Conservation (phyloP, 2,888 invertebrate species). For the Nymphalis urticae region DNA sequence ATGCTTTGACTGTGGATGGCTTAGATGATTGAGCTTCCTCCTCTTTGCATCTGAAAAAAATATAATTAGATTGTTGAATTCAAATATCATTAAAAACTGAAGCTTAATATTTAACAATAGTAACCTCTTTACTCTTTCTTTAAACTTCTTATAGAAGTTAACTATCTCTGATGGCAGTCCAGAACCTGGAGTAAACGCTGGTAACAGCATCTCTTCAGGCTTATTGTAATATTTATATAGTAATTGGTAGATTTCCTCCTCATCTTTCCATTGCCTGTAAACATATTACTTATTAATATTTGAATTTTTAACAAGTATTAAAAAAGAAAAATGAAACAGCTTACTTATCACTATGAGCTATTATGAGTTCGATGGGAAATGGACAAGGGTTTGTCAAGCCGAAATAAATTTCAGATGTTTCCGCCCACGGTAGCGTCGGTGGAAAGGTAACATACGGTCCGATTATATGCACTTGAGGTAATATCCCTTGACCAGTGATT, state of each 20-base stretch:
- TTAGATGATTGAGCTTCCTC: conserved; percentile 54
- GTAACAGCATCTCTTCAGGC: conserved; percentile 70
- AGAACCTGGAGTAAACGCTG: conserved; percentile 60
- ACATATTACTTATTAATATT: not conserved
- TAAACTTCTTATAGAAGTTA: conserved; percentile 57
- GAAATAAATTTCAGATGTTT: conserved; percentile 80
- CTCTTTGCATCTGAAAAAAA: conserved; percentile 51
- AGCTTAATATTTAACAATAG: conserved; percentile 12
- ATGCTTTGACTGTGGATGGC: conserved; percentile 37
- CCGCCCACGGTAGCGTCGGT: conserved; percentile 84
- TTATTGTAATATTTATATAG: conserved; percentile 69
- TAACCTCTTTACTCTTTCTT: conserved; percentile 58
- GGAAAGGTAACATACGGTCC: conserved; percentile 80
- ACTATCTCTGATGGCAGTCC: conserved; percentile 59
- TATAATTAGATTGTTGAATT: conserved; percentile 7
- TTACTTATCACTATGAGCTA: conserved; percentile 85
- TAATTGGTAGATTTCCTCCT: conserved; percentile 67
- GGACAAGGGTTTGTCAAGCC: conserved; percentile 83
- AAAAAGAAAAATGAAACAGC: conserved; percentile 39
- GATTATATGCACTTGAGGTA: conserved; percentile 76
- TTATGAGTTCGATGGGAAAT: conserved; percentile 85
- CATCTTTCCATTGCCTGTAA: conserved; percentile 61
- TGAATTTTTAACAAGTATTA: conserved; percentile 1
- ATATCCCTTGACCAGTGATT: conserved; percentile 78
- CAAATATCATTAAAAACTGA: not conserved